phyloP scores from a whole-genome alignment of 2,797 vertebrate genomes.

The Chelmon rostratus region DNA sequence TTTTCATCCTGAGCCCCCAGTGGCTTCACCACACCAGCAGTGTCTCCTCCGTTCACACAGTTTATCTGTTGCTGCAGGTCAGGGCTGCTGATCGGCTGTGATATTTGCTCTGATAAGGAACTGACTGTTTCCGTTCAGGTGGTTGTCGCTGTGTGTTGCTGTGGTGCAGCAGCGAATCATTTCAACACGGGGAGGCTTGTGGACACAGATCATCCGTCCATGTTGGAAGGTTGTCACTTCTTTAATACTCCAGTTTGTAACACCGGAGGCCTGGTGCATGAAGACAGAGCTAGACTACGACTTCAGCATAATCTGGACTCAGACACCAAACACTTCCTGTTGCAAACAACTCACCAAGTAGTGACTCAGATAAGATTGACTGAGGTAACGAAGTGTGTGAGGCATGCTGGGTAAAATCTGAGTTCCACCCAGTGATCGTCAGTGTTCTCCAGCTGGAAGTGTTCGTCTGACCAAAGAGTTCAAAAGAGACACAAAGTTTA shows the following conservation, averaged over 20 bases:
- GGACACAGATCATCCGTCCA: not conserved
- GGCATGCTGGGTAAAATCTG: not conserved
- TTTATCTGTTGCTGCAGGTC: not conserved
- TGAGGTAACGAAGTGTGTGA: not conserved
- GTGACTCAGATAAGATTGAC: not conserved
- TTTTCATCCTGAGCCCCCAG: not conserved
- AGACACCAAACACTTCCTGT: not conserved
- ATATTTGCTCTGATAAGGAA: not conserved
- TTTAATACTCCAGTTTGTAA: not conserved
- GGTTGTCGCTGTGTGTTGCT: conserved; percentile 12
- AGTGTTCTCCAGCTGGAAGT: not conserved
- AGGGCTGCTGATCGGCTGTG: not conserved
- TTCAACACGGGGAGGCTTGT: not conserved
- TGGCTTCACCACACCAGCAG: not conserved
- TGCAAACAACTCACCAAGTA: no score
- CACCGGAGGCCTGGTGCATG: not conserved
- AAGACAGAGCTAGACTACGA: not conserved
- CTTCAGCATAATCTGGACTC: no score
- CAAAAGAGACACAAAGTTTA: no score
- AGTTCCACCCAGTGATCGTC: no score
- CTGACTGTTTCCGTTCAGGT: conserved; percentile 15
- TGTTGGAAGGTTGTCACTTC: no score
- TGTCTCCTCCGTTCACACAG: not conserved
- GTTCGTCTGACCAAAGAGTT: not conserved
- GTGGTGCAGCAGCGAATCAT: no score